Percentiles rank a stretch among this genome's conserved stretches.
phyloP scores from a whole-genome alignment of 2,797 vertebrate species.

The Crocidura indochinensis region DNA sequence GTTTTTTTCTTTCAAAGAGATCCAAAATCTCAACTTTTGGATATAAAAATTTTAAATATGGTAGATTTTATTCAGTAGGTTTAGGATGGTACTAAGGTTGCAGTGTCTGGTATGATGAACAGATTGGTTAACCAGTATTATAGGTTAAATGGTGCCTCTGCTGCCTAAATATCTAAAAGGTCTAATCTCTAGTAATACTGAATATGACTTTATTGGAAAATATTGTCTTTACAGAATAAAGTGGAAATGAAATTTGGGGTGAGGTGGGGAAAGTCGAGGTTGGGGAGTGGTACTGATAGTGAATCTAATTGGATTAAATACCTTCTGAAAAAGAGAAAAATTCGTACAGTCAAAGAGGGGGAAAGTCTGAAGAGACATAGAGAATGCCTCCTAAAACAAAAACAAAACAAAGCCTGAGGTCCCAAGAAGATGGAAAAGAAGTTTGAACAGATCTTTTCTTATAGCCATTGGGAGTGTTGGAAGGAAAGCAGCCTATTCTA shows the following conservation, averaged over 20 bases:
- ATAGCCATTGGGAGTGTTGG: neutral
- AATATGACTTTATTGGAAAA: neutral
- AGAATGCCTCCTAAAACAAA: neutral
- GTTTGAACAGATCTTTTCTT: neutral
- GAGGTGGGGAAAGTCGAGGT: too few species aligned
- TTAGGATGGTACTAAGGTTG: neutral
- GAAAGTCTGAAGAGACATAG: neutral
- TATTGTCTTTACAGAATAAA: conserved; percentile 30
- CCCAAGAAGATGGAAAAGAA: neutral
- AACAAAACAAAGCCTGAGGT: neutral
- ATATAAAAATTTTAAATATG: neutral
- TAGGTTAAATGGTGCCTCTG: neutral
- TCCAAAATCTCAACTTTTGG: neutral
- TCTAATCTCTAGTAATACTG: neutral
- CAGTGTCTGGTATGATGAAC: neutral
- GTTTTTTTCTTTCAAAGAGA: too few species aligned
- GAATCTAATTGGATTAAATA: too few species aligned
- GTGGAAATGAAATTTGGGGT: neutral
- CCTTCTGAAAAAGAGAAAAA: neutral
- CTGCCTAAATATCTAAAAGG: neutral
- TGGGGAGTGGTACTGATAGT: too few species aligned
- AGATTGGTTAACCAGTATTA: conserved; percentile 14
- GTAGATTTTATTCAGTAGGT: neutral
- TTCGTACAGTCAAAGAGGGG: neutral
- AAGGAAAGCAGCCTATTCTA: neutral